These are phyloP conservation scores for Xiphydria camelus DNA, from an alignment of 2,888 invertebrate genomes.

Conservation along the genomic window DNA sequence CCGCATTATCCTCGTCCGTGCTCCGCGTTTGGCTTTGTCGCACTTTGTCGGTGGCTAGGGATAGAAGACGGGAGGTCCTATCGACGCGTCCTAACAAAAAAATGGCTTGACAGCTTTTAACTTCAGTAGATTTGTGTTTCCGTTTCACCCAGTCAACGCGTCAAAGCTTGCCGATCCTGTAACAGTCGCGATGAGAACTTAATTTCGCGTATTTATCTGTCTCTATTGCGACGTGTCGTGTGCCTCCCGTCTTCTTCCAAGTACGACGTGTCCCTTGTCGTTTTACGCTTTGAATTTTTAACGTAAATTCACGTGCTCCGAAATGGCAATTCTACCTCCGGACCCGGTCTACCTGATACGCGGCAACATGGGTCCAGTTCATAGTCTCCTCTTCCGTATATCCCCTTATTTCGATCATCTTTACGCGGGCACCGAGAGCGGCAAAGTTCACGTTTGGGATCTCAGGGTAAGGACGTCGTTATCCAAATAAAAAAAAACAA, in stretches of 20 bases:
- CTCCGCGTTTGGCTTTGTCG: too few species aligned
- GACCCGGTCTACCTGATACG: constrained; percentile 77
- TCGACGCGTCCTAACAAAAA: constrained; percentile 13
- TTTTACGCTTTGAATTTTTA: neutral
- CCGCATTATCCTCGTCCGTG: too few species aligned
- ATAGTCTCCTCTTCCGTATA: constrained; percentile 68
- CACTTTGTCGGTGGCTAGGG: too few species aligned
- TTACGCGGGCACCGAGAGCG: constrained; percentile 75
- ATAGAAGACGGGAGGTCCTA: constrained; percentile 18
- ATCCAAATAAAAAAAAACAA: constrained; percentile 8
- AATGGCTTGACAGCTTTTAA: constrained; percentile 12
- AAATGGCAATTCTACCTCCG: constrained; percentile 75
- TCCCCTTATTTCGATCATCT: constrained; percentile 60
- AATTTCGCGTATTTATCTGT: constrained; percentile 1
- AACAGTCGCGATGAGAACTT: constrained; percentile 4
- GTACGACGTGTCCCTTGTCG: too few species aligned
- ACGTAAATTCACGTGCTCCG: neutral
- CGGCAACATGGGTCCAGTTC: constrained; percentile 73
- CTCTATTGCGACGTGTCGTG: constrained; percentile 11
- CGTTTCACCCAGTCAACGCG: constrained; percentile 5
- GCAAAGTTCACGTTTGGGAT: constrained; percentile 78
- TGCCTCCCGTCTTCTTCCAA: constrained; percentile 15
- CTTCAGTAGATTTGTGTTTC: constrained; percentile 11
- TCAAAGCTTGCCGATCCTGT: neutral
- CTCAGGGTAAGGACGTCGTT: constrained; percentile 70